Conservation (phyloP, 2,113 vertebrate species). For the Tachuris rubrigastra region DNA sequence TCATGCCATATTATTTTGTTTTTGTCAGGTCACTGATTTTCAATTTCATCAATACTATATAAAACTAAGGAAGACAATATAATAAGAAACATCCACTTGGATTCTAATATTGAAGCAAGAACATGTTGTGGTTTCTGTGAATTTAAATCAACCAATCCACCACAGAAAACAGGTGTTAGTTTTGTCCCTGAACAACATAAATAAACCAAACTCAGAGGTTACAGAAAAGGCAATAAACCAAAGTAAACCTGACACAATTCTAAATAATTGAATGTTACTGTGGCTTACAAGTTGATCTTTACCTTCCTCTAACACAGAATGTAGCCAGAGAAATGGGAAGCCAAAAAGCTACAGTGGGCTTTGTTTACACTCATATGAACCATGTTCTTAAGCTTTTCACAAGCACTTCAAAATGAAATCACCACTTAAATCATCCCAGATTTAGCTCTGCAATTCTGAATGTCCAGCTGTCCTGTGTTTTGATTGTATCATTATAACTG, state of each 20-base stretch:
- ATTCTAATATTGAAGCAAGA: neutral
- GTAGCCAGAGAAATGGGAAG: neutral
- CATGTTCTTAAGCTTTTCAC: neutral
- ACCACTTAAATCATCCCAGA: neutral
- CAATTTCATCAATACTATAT: conserved; percentile 68
- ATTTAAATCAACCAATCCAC: neutral
- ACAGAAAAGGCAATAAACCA: neutral
- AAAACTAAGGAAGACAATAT: conserved; percentile 45
- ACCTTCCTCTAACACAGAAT: neutral
- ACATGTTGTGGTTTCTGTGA: neutral
- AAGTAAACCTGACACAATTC: neutral
- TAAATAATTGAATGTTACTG: neutral
- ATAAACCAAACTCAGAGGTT: neutral
- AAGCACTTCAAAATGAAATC: neutral
- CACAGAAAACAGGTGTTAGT: neutral
- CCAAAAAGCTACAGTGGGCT: neutral
- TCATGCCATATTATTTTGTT: conserved; percentile 65
- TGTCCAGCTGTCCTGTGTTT: neutral
- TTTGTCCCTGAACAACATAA: neutral
- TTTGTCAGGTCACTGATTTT: conserved; percentile 71
- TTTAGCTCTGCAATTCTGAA: neutral
- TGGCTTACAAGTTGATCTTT: neutral
- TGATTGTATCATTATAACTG: neutral
- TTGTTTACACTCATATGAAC: neutral
- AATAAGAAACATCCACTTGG: conserved; percentile 37